Base-by-base conservation (phyloP, 2,113 vertebrate genomes). In the Neogale vison region DNA sequence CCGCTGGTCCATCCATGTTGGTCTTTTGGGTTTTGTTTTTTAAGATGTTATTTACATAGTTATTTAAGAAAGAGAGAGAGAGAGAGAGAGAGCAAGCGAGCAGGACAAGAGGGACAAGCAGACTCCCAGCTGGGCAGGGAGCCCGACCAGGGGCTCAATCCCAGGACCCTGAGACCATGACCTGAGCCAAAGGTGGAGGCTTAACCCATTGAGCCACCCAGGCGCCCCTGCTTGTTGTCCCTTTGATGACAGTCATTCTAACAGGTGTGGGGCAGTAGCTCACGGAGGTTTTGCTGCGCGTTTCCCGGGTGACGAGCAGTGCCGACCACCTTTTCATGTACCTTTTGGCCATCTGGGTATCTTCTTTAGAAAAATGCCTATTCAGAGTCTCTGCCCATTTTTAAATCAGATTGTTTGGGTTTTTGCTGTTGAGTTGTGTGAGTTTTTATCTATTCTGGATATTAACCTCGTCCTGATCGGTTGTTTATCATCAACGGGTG, bases 41-140 rank as follows among this genome's bases (percentile, higher is more conserved):
- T n/a, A n/a, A 9, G 17, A 10, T 20, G n/a, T 67, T 18, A 67
- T 67, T 69, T n/a, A 65, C 7, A 3, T 67, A 67, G 17, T n/a
- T 34, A 67, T 18, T 63, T 63, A 13, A 63, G 5, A n/a, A 17
- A 69, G 15, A 7, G 7, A 34, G 13, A 65, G 4, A 34, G 45
- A 65, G 1, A 34, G 45, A n/a, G 34, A 20, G 15, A 13, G 11
- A 10, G 2, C 12, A 0, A 31, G 17, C 6, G 0, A 34, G 63
- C 63, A 34, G n/a, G 8, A 20, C 67, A 36, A n/a, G 67, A 69
- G 34, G 67, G 4, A n/a, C 34, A 69, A 21, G 34, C 34, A 69
- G 67, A 15, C 18, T 69, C 67, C 34, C 18, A 4, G 1, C 31
- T 17, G 63, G 34, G 63, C 67, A 69, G 34, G 67, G 67, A 69